Conservation (phyloP, 2,113 vertebrate genomes). For the Stictonetta naevosa region DNA sequence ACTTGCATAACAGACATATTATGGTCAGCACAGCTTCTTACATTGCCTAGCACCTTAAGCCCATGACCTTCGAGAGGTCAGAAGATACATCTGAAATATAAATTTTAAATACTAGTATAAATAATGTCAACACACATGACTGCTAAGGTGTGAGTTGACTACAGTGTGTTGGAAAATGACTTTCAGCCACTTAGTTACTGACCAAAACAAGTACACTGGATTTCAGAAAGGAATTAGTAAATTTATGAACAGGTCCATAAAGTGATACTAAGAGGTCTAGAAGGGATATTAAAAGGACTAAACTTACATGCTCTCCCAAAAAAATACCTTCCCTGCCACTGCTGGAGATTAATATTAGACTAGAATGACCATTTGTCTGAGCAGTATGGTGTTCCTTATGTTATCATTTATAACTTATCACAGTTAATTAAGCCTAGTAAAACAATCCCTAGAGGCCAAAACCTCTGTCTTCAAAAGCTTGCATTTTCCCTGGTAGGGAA, state of each 20-base stretch:
- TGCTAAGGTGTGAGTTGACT: not conserved
- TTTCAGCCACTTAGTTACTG: not conserved
- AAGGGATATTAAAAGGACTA: not conserved
- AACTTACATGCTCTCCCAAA: not conserved
- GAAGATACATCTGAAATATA: not conserved
- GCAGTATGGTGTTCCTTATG: not conserved
- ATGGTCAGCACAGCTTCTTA: not conserved
- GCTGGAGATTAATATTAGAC: not conserved
- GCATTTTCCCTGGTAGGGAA: not conserved
- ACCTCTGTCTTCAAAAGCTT: not conserved
- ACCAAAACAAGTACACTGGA: not conserved
- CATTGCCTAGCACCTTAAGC: not conserved
- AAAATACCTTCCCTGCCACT: not conserved
- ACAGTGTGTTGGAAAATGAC: not conserved
- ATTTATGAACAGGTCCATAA: not conserved
- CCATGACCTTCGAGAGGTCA: not conserved
- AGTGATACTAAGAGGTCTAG: not conserved
- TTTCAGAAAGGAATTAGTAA: not conserved
- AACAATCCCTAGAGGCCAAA: not conserved
- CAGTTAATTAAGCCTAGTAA: not conserved
- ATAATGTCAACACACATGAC: not conserved
- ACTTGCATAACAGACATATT: not conserved
- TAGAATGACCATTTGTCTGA: not conserved
- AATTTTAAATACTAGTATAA: not conserved
- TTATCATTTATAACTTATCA: not conserved